phyloP scores from a whole-genome alignment of 2,888 invertebrate genomes.

The Coelopa pilipes region DNA sequence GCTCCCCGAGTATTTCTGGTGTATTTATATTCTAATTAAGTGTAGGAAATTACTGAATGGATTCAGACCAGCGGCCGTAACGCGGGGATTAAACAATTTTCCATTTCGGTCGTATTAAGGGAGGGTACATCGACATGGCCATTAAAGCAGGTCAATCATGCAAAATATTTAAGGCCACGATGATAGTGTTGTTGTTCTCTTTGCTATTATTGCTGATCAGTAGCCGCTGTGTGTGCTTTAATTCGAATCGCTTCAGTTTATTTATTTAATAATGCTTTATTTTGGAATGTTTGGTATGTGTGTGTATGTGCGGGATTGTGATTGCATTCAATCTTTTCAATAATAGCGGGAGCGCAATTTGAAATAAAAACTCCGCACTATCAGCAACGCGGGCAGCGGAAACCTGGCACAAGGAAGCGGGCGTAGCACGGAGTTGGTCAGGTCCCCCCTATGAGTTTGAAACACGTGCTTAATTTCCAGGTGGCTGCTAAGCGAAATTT shows the following conservation, averaged over 20 bases:
- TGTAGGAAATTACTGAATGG: constrained; percentile 16
- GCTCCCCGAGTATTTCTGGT: too few species aligned
- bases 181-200: background rate
- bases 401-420: background rate
- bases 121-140: background rate
- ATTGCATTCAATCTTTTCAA: constrained; percentile 14
- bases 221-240: background rate
- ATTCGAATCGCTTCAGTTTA: background rate
- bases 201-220: constrained; percentile 4
- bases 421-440: background rate
- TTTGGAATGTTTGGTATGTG: constrained; percentile 5
- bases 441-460: background rate
- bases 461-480: constrained; percentile 19
- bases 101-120: constrained; percentile 26
- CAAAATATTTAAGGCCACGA: constrained; percentile 27
- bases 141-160: constrained; percentile 29
- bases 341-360: constrained; percentile 16
- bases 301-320: background rate
- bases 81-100: constrained; percentile 24
- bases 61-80: background rate
- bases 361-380: constrained; percentile 9
- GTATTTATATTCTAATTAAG: constrained; percentile 29
- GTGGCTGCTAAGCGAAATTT: constrained; percentile 19
- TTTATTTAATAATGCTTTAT: constrained; percentile 18
- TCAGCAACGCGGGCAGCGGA: background rate